Evolutionary conservation across 2,888 invertebrate genomes (phyloP).

Genomic region (Tanytarsus gracilentus): DNA sequence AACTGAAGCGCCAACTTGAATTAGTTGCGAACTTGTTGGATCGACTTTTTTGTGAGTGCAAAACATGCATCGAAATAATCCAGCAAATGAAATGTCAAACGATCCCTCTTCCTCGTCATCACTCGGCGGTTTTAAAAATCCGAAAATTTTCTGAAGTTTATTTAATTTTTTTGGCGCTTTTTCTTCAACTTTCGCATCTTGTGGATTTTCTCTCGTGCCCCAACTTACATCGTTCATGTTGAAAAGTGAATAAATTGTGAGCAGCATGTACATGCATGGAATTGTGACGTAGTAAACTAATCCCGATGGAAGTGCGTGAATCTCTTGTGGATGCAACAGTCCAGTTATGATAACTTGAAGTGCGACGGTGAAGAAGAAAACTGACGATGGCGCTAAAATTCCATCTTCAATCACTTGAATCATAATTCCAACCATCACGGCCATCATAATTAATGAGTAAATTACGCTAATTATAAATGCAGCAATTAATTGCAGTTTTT

Average conservation of each 20-base stretch:
- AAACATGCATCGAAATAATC: constrained; percentile 48
- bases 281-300: constrained; percentile 82
- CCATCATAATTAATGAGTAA: constrained; percentile 80
- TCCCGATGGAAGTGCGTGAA: constrained; percentile 62
- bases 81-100: constrained; percentile 47
- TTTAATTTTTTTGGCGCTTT: constrained; percentile 29
- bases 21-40: constrained; percentile 43
- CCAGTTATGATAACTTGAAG: constrained; percentile 58
- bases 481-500: constrained; percentile 55
- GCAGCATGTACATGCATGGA: constrained; percentile 88
- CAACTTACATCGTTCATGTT: constrained; percentile 90
- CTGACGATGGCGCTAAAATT: constrained; percentile 67
- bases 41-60: constrained; percentile 45
- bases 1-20: constrained; percentile 42
- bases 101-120: constrained; percentile 43
- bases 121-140: constrained; percentile 35
- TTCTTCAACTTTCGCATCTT: constrained; percentile 31
- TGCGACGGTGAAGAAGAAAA: constrained; percentile 71
- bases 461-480: constrained; percentile 67
- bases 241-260: constrained; percentile 84
- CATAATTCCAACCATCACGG: constrained; percentile 71
- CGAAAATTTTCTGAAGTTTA: constrained; percentile 32
- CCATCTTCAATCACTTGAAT: constrained; percentile 73
- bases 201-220: constrained; percentile 79
- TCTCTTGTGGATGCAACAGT: constrained; percentile 71